Evolutionary conservation across 2,113 vertebrate genomes (phyloP).

Genomic region (Lichenostomus cassidix): DNA sequence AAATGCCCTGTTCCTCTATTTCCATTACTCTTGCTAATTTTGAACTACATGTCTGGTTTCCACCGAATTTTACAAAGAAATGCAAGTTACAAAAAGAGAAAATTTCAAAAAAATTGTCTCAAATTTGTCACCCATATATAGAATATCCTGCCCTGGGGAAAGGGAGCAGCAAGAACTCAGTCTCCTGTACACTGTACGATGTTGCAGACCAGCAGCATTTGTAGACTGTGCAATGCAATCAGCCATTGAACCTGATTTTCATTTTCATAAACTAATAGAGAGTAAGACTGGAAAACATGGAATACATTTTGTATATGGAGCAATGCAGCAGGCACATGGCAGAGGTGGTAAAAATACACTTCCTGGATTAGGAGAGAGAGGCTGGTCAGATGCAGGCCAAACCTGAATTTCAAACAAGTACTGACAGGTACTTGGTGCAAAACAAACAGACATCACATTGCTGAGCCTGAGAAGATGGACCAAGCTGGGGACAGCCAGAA

Average conservation of each 20-base stretch:
- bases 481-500: not conserved
- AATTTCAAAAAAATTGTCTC: rapidly evolving
- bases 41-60: not conserved
- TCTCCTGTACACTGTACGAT: not conserved
- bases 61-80: not conserved
- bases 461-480: not conserved
- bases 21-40: not conserved
- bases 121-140: not conserved
- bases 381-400: not conserved
- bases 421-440: not conserved
- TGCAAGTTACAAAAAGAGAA: not conserved
- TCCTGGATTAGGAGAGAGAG: not conserved
- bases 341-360: not conserved
- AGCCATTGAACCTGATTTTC: not conserved
- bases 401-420: not conserved
- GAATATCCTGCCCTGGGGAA: not conserved
- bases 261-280: not conserved
- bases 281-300: not conserved
- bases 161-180: not conserved
- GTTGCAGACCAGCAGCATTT: not conserved
- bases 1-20: not conserved
- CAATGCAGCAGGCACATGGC: not conserved
- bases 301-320: not conserved
- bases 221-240: not conserved
- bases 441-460: not conserved